Percentiles rank a stretch among this genome's conserved stretches.
Evolutionary conservation across 2,888 invertebrate species (phyloP).

Genomic region (Nipponacmea schrenckii): DNA sequence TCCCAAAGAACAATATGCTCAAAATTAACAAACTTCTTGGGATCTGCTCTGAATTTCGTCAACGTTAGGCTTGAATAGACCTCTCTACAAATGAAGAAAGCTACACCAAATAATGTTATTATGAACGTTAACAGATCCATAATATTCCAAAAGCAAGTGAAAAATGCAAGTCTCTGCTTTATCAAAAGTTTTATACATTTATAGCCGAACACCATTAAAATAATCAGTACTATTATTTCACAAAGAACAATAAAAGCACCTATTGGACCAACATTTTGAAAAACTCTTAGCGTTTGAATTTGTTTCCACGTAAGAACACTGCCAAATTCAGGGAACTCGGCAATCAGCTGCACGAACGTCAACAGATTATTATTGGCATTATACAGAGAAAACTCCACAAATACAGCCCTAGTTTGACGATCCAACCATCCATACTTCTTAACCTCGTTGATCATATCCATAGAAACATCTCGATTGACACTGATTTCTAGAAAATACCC

Average conservation of each 20-base stretch:
- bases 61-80: slow-evolving; percentile 34
- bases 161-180: slow-evolving; percentile 48
- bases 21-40: slow-evolving; percentile 58
- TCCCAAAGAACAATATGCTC: slow-evolving; percentile 67
- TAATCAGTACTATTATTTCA: slow-evolving; percentile 36
- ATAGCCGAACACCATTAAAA: slow-evolving; percentile 34
- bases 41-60: slow-evolving; percentile 36
- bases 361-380: slow-evolving; percentile 56
- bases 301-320: slow-evolving; percentile 33
- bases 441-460: slow-evolving; percentile 36
- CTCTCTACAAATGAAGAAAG: slow-evolving; percentile 58
- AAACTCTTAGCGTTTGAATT: slow-evolving; percentile 11
- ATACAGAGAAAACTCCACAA: slow-evolving; percentile 60
- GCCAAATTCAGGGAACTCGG: slow-evolving; percentile 54
- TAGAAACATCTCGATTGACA: slow-evolving; percentile 28
- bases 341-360: slow-evolving; percentile 43
- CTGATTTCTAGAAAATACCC: slow-evolving; percentile 43
- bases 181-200: slow-evolving; percentile 32
- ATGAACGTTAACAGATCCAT: slow-evolving; percentile 63
- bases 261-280: slow-evolving; percentile 29
- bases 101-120: slow-evolving; percentile 53
- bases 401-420: slow-evolving; percentile 52
- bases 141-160: slow-evolving; percentile 66
- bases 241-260: slow-evolving; percentile 40
- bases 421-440: slow-evolving; percentile 50